phyloP scores from a whole-genome alignment of 2,888 invertebrate species.

The Pilophorus perplexus region DNA sequence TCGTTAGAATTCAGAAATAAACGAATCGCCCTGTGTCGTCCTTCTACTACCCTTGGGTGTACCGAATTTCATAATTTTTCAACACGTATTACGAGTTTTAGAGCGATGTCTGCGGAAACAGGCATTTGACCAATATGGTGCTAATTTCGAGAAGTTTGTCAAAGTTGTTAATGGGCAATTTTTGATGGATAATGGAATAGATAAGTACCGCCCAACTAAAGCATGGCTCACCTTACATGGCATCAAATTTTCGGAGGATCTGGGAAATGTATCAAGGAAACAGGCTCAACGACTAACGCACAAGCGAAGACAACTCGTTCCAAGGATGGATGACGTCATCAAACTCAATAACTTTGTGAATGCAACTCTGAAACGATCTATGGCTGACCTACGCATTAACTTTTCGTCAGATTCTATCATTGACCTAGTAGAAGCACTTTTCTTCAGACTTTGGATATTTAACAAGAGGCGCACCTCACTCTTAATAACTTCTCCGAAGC shows the following conservation, averaged over 20 bases:
- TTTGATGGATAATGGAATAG: background rate
- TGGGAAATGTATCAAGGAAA: background rate
- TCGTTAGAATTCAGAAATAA: no score
- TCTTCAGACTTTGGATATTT: no score
- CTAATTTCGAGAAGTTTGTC: background rate
- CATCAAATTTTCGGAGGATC: background rate
- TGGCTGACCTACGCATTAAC: background rate
- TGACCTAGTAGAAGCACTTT: no score
- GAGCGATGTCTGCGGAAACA: no score
- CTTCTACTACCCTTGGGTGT: no score
- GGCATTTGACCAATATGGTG: slow-evolving; percentile 5
- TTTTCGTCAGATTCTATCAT: background rate
- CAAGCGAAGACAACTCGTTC: background rate
- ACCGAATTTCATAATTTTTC: no score
- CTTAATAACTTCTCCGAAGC: no score
- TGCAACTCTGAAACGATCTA: background rate
- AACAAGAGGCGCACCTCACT: no score
- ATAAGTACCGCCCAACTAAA: background rate
- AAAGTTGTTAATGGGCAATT: background rate
- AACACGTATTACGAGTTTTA: no score
- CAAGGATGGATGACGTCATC: background rate
- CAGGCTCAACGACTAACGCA: background rate
- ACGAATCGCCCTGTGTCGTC: no score
- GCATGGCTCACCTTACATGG: background rate
- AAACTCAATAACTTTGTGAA: background rate